Conservation (phyloP, 2,797 vertebrate genomes). For the Uromys caudimaculatus region DNA sequence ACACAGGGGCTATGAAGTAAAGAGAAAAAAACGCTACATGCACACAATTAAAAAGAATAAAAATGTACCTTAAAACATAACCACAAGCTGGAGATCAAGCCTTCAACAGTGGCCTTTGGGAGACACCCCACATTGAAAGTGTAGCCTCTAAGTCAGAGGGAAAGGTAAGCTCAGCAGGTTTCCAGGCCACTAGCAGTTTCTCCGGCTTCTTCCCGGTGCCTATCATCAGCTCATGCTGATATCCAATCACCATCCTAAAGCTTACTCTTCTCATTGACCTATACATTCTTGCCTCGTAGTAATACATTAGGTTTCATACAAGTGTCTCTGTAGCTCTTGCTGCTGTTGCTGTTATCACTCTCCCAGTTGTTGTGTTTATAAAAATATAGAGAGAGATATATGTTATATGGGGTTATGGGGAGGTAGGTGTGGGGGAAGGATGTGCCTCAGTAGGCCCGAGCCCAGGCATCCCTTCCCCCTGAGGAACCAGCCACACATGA, state of each 20-base stretch:
- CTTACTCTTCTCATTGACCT: not conserved
- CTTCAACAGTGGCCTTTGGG: not conserved
- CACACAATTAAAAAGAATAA: not conserved
- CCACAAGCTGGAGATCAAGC: not conserved
- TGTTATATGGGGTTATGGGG: too few relatives aligned
- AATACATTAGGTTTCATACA: not conserved
- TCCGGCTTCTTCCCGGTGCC: not conserved
- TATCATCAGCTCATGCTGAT: not conserved
- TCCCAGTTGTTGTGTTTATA: too few relatives aligned
- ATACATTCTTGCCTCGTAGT: slow-evolving; percentile 28
- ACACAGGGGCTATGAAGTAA: not conserved
- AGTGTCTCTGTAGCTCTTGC: not conserved
- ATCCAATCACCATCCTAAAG: not conserved
- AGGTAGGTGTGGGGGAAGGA: too few relatives aligned
- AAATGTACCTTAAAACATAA: too few relatives aligned
- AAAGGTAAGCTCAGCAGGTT: not conserved
- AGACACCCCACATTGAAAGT: not conserved
- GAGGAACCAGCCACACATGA: too few relatives aligned
- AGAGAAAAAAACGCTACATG: not conserved
- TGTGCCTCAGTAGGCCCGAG: too few relatives aligned
- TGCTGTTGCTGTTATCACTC: not conserved
- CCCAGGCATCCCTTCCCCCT: too few relatives aligned
- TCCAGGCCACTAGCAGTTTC: not conserved
- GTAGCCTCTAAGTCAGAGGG: not conserved
- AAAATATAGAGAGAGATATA: too few relatives aligned